These are phyloP conservation scores for Hybognathus amarus DNA, from an alignment of 2,797 vertebrate species.

Conservation along the genomic window DNA sequence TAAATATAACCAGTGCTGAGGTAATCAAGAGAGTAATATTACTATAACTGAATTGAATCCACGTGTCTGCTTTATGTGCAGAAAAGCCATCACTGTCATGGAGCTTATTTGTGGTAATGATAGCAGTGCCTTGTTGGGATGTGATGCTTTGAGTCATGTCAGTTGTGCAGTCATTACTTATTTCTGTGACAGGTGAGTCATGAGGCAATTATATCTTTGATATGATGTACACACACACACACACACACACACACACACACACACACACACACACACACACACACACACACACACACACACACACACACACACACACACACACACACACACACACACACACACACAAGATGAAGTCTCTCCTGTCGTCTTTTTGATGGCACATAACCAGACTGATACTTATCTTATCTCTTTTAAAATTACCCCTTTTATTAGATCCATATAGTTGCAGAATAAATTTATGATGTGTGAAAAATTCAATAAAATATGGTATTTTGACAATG, in stretches of 20 bases:
- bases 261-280: not conserved
- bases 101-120: not conserved
- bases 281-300: not conserved
- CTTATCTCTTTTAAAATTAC: not conserved
- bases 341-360: not conserved
- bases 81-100: conserved; percentile 23
- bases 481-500: not conserved
- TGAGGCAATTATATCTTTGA: not conserved
- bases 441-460: not conserved
- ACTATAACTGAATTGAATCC: not conserved
- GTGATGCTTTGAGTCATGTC: conserved; percentile 39
- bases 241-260: not conserved
- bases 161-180: conserved; percentile 17
- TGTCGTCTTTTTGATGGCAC: not conserved
- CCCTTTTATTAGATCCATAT: not conserved
- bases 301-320: too few relatives aligned
- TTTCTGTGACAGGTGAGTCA: conserved; percentile 19
- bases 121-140: not conserved
- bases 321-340: too few relatives aligned
- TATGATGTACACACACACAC: not conserved
- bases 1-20: conserved; percentile 15
- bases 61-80: conserved; percentile 6
- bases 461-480: not conserved
- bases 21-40: conserved; percentile 33
- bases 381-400: not conserved